Conservation (phyloP, 1,140 invertebrate species). For the Atta cephalotes region DNA sequence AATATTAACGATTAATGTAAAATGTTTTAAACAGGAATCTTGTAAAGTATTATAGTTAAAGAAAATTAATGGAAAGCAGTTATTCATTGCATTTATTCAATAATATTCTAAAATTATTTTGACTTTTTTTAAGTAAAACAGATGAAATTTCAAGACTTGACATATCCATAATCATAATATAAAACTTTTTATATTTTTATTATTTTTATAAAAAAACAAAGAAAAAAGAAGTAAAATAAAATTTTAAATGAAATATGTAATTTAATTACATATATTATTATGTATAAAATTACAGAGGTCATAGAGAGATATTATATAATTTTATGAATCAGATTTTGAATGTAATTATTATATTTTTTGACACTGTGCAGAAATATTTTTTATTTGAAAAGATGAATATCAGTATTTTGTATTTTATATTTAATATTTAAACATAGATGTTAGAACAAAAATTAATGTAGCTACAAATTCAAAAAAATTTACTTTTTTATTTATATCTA, state of each 20-base stretch:
- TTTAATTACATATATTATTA: background rate
- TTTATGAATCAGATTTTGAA: background rate
- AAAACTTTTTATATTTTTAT: conserved; percentile 10
- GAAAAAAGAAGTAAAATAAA: background rate
- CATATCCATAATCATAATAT: background rate
- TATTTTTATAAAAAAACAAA: background rate
- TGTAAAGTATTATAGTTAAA: background rate
- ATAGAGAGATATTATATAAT: background rate
- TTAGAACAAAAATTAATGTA: background rate
- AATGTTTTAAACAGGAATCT: background rate
- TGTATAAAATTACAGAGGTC: background rate
- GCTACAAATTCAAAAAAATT: background rate
- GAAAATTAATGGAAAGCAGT: background rate
- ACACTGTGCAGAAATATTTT: background rate
- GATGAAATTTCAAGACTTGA: conserved; percentile 9
- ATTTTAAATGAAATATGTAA: background rate
- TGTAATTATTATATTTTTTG: too few species aligned
- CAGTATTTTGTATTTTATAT: background rate
- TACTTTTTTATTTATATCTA: background rate
- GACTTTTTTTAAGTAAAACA: background rate
- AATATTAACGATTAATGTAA: background rate
- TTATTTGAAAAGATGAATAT: background rate
- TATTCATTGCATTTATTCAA: conserved; percentile 17
- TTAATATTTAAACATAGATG: background rate
- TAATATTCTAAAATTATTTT: background rate